Conservation (phyloP, 2,113 vertebrate genomes). For the Leptocoma aspasia region DNA sequence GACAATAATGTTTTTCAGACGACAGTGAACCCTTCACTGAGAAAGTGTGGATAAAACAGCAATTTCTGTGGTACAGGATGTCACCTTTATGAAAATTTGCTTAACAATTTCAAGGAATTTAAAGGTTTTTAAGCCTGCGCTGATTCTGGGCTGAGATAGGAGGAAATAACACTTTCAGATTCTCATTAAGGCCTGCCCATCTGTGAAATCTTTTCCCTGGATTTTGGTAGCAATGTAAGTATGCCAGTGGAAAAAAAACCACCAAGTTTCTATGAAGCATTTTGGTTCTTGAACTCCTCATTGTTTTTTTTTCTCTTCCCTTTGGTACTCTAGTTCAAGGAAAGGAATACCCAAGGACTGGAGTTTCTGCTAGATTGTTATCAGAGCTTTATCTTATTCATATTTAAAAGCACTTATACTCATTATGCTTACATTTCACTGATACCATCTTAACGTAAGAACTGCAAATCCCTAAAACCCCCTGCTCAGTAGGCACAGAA, state of each 20-base stretch:
- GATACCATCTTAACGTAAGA: background rate
- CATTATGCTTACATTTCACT: background rate
- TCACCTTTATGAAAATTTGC: background rate
- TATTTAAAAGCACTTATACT: background rate
- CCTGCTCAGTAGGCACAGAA: background rate
- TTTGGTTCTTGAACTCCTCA: background rate
- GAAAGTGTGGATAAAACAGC: background rate
- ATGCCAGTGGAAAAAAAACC: background rate
- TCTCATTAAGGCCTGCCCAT: background rate
- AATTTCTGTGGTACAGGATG: background rate
- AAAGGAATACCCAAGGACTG: background rate
- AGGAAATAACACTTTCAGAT: background rate
- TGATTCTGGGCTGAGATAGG: background rate
- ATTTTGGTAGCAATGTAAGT: background rate
- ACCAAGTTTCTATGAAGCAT: rapidly evolving
- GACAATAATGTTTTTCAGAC: background rate
- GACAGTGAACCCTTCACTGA: background rate
- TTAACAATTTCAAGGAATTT: background rate
- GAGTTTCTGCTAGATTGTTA: background rate
- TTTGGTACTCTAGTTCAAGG: background rate
- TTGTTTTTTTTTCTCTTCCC: background rate
- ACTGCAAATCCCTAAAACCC: background rate
- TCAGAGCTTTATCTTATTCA: background rate
- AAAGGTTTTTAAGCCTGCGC: background rate
- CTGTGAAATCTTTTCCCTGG: background rate